Base-by-base conservation (phyloP, 2,797 vertebrate genomes). In the Myotis pilosus region DNA sequence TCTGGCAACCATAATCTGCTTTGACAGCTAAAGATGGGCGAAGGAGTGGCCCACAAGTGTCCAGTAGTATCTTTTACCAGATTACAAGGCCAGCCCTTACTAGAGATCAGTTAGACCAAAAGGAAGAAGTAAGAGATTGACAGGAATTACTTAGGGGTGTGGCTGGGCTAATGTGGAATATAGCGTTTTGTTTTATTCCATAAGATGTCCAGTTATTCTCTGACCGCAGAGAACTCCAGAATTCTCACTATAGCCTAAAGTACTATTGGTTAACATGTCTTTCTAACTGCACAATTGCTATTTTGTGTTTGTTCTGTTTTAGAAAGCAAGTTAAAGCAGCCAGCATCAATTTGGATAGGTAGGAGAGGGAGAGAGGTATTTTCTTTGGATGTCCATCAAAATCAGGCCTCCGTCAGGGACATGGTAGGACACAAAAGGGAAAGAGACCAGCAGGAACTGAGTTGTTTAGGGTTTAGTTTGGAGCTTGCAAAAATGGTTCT, bases 291-390 rank as follows among this genome's bases (percentile, higher is more conserved):
- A 62, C 22, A 92, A 44, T 49, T 94, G 71, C 23, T 86, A 41
- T 82, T 92, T 83, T 93, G 44, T 96, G 25, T 12, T 60, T 28
- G 57, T 92, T 90, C 38, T 90, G 87, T 87, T 90, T 88, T 74
- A 95, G 94, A 69, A 93, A 94, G 64, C 62, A 90, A 57, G 93
- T 72, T 80, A 60, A 85, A 90, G 36, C 90, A 82, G 71, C 38
- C 57, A 95, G 28, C 68, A 62, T 92, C 53, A 28, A 8, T 92
- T 82, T 75, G 84, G 62, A 41, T 78, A 78, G 75, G 23, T 53
- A 62, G 75, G 28, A 33, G 38, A 78, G 15, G 15, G 6, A 75
- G 36, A 75, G 41, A 93, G n/a, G n/a, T 2, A 0, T 74, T 75
- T 93, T 38, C 92, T 86, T 10, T 88, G 51, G 62, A 33, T 71